Percentiles rank a stretch among this genome's conserved stretches.
Conservation (phyloP, 2,113 vertebrate species). For the Apteryx mantelli region DNA sequence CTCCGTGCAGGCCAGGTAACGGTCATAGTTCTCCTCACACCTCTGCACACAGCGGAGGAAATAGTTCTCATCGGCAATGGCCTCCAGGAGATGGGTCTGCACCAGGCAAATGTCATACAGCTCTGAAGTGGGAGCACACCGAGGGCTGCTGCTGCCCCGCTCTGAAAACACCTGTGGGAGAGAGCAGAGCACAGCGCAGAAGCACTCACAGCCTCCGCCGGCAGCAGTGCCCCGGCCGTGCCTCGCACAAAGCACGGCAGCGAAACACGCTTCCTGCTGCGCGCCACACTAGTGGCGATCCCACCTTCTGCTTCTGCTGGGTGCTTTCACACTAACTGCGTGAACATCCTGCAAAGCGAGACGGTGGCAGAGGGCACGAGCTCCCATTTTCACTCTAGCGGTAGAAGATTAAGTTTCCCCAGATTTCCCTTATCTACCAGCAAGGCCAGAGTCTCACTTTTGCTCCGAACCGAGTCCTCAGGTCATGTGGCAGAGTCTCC, state of each 20-base stretch:
- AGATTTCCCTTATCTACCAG: neutral
- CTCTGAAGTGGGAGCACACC: constrained; percentile 76
- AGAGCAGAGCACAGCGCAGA: rapidly evolving
- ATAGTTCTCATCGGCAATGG: constrained; percentile 84
- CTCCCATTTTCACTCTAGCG: neutral
- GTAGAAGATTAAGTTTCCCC: neutral
- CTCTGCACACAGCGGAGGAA: constrained; percentile 81
- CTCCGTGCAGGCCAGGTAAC: constrained; percentile 65
- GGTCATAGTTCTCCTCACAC: constrained; percentile 86
- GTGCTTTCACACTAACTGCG: rapidly evolving
- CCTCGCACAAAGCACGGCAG: neutral
- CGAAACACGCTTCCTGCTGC: rapidly evolving
- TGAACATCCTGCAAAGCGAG: neutral
- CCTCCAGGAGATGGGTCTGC: constrained; percentile 86
- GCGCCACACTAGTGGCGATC: rapidly evolving
- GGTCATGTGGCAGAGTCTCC: neutral
- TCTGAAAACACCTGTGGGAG: constrained; percentile 81
- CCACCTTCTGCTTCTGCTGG: neutral
- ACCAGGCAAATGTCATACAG: constrained; percentile 85
- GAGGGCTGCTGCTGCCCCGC: constrained; percentile 54
- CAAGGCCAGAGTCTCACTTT: neutral
- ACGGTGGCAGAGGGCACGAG: neutral
- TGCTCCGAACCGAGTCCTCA: neutral
- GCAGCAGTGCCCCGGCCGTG: neutral
- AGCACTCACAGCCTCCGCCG: rapidly evolving